phyloP scores from a whole-genome alignment of 2,113 vertebrate species.

The Nycticebus coucang region DNA sequence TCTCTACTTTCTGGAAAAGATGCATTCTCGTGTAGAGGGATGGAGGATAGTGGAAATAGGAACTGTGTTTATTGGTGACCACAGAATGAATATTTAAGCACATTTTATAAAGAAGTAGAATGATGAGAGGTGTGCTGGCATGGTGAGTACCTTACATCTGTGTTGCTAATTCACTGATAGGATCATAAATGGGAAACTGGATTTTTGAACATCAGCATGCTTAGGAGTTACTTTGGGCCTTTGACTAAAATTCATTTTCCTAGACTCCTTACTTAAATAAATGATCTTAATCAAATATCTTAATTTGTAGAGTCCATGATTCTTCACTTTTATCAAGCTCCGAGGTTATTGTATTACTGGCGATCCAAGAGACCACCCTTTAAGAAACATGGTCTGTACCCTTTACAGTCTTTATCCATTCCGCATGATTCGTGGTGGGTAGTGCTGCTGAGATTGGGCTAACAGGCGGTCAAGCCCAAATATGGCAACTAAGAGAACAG shows the following conservation, averaged over 20 bases:
- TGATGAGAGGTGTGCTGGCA: not conserved
- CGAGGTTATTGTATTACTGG: not conserved
- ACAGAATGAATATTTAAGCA: not conserved
- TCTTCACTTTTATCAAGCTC: not conserved
- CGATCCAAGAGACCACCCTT: not conserved
- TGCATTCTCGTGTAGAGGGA: not conserved
- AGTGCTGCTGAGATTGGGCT: not conserved
- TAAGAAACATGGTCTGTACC: not conserved
- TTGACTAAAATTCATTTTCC: slow-evolving; percentile 6
- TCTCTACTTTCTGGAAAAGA: slow-evolving; percentile 9
- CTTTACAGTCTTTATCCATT: not conserved
- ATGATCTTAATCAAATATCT: not conserved
- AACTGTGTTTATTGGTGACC: not conserved
- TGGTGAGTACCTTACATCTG: not conserved
- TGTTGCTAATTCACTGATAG: not conserved
- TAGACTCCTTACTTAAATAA: not conserved
- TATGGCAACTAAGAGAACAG: not conserved
- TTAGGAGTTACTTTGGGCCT: not conserved
- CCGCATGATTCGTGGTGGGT: not conserved
- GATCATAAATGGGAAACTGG: not conserved
- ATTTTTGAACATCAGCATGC: not conserved
- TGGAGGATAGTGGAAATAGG: not conserved
- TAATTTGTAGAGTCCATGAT: not conserved
- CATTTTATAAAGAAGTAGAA: not conserved
- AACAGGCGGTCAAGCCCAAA: not conserved